Base-by-base conservation (phyloP, 2,113 vertebrate species). In the Podiceps cristatus region DNA sequence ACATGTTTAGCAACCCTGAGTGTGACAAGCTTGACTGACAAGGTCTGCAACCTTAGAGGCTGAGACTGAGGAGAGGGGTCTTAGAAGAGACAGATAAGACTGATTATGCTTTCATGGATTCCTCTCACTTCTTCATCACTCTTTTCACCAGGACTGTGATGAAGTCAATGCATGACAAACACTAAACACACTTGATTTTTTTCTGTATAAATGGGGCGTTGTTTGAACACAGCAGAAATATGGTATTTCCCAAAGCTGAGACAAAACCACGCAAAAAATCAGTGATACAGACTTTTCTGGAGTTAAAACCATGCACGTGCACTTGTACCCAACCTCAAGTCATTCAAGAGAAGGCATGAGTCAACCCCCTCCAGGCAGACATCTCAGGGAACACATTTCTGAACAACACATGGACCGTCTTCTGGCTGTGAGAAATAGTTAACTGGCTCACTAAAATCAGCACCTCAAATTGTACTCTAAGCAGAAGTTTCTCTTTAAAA, bases 1-100 rank as follows among this genome's bases (percentile, higher is more conserved):
- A 76, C 80, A 55, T 16, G 37, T 93, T 96, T 49, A 90, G 75
- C 78, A 90, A 1, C 40, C 45, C 71, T 42, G 56, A 58, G 28
- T 75, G 72, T 72, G 27, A 79, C 69, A 68, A 78, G 20, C 35
- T 93, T 96, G 73, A 96, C 69, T 96, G 93, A 95, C 84, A 91
- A 93, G 77, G 90, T 91, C 42, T 68, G 19, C 95, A 79, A 94
- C 60, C 91, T 82, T 63, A 64, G 35, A 81, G 59, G 67, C 63
- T 94, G 90, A 83, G 42, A 83, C 37, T 88, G 37, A 93, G 67
- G 44, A 91, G 55, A 86, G 3, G 10, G 24, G 28, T 82, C 72
- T 86, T 82, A 72, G 35, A 40, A 87, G 24, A 79, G 60, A 28
- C 29, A 85, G 37, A 79, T 82, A 69, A 66, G 75, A 42, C 50